A percentile compares a stretch with the other conserved stretches of the same genome.
phyloP scores from a whole-genome alignment of 2,797 vertebrate genomes.

The Poecile montanus region DNA sequence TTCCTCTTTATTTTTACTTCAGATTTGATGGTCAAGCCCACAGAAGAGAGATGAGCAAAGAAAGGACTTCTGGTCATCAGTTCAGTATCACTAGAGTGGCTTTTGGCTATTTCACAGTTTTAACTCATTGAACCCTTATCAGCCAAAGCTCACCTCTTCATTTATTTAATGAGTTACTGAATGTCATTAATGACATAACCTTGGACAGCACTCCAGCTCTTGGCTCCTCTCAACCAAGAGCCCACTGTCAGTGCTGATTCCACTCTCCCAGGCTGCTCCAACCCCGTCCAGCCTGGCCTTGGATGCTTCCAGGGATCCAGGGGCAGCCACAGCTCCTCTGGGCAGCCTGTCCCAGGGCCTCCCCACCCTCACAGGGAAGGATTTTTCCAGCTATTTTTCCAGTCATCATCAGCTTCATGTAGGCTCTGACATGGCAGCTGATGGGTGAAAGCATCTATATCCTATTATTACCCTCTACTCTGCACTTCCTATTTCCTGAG shows the following conservation, averaged over 20 bases:
- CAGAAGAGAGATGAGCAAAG: neutral
- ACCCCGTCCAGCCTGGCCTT: accelerated
- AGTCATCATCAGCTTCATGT: neutral
- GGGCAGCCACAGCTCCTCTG: neutral
- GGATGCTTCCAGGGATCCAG: neutral
- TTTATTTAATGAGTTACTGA: conserved; percentile 5
- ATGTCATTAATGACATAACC: neutral
- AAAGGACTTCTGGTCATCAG: neutral
- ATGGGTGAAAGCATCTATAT: neutral
- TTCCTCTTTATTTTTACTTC: neutral
- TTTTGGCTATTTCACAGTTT: neutral
- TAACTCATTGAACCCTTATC: conserved; percentile 12
- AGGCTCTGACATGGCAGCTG: neutral
- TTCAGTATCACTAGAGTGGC: neutral
- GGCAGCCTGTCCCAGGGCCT: neutral
- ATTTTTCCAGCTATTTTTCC: neutral
- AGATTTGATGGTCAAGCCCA: neutral
- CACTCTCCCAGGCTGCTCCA: accelerated
- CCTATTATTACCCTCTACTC: neutral
- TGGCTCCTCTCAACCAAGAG: neutral
- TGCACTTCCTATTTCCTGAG: conserved; percentile 10
- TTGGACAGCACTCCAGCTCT: neutral
- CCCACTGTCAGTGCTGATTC: neutral
- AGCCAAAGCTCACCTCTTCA: neutral
- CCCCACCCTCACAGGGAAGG: accelerated